Conservation (phyloP, 2,797 vertebrate species). For the Petrocephalus schoutedeni region DNA sequence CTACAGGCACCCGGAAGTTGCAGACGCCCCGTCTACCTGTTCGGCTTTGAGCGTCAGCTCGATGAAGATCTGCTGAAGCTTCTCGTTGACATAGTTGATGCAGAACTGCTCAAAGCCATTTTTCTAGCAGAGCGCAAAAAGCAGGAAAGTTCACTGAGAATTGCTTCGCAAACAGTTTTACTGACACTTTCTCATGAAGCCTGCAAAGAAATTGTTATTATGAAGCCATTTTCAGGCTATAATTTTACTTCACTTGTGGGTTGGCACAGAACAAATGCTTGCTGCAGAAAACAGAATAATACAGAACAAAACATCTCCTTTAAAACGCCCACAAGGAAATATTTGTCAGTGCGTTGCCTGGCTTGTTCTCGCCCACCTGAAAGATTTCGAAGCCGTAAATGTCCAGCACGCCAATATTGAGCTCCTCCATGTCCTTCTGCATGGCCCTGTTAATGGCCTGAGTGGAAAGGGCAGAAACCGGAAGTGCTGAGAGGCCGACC, state of each 20-base stretch:
- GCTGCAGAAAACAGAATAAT: background rate
- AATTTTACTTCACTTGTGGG: background rate
- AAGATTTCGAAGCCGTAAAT: slow-evolving; percentile 83
- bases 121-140: slow-evolving; percentile 41
- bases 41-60: slow-evolving; percentile 76
- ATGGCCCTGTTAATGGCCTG: slow-evolving; percentile 74
- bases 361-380: slow-evolving; percentile 53
- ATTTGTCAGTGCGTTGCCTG: background rate
- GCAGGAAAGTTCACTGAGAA: background rate
- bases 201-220: background rate
- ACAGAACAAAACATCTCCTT: background rate
- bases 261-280: background rate
- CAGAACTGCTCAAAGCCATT: slow-evolving; percentile 78
- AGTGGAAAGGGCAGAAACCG: background rate
- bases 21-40: slow-evolving; percentile 52
- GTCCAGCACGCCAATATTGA: slow-evolving; percentile 73
- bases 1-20: background rate
- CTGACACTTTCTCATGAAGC: background rate
- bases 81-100: slow-evolving; percentile 80
- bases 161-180: background rate
- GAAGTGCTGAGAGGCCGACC: background rate
- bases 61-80: slow-evolving; percentile 79
- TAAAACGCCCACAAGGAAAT: background rate
- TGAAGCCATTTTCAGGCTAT: background rate
- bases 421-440: slow-evolving; percentile 66